A percentile compares a stretch with the other conserved stretches of the same genome.
Conservation (phyloP, 1,140 invertebrate genomes). For the Pissodes strobi region DNA sequence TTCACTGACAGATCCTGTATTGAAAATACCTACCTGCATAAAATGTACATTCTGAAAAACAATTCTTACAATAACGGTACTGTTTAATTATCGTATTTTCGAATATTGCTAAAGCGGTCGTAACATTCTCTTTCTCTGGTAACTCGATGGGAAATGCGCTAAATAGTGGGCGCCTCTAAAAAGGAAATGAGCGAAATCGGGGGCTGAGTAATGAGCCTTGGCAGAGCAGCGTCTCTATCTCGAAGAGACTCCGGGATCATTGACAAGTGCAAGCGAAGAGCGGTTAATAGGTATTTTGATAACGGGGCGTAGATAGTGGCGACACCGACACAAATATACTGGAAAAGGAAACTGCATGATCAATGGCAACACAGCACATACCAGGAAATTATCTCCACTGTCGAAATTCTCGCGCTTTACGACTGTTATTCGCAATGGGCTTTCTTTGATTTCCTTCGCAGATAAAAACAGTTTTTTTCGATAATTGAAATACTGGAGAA, state of each 20-base stretch:
- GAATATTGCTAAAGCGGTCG: no score
- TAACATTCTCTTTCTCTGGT: neutral
- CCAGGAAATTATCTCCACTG: conserved; percentile 50
- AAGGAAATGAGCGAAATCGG: conserved; percentile 40
- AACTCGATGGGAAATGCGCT: conserved; percentile 15
- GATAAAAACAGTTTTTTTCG: no score
- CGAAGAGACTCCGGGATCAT: conserved; percentile 55
- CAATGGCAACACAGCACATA: conserved; percentile 53
- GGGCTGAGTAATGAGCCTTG: conserved; percentile 54
- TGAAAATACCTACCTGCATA: no score
- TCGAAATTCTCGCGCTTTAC: conserved; percentile 50
- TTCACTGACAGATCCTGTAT: no score
- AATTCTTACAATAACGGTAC: no score
- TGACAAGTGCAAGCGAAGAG: conserved; percentile 57
- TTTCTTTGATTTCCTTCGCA: neutral
- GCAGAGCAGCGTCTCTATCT: conserved; percentile 49
- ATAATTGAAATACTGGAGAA: no score
- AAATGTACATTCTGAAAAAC: no score
- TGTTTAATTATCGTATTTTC: no score
- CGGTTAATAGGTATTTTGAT: conserved; percentile 58
- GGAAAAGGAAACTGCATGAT: conserved; percentile 57
- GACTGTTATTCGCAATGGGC: conserved; percentile 34
- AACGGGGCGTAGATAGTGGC: conserved; percentile 53
- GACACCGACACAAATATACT: conserved; percentile 52
- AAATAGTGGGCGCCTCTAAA: conserved; percentile 38